phyloP scores from a whole-genome alignment of 1,140 invertebrate species.

The Drosophila setifemur region DNA sequence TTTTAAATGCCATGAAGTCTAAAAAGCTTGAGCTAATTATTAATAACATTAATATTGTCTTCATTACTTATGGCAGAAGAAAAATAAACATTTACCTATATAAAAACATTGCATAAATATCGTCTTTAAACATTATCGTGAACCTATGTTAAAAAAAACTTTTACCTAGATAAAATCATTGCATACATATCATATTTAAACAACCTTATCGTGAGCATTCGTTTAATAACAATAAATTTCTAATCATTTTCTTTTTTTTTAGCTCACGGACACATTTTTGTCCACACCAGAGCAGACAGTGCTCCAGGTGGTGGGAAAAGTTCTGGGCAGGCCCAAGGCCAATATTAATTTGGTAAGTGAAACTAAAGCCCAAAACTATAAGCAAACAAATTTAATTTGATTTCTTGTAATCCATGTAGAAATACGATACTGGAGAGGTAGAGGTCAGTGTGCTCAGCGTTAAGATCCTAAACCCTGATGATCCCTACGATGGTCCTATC shows the following conservation, averaged over 20 bases:
- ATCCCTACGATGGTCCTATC: slow-evolving; percentile 74
- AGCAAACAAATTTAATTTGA: too few species aligned
- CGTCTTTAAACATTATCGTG: too few species aligned
- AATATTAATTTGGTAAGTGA: slow-evolving; percentile 70
- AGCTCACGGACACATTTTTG: slow-evolving; percentile 71
- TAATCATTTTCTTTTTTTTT: neutral
- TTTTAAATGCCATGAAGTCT: too few species aligned
- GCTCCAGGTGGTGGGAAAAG: slow-evolving; percentile 78
- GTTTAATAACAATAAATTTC: too few species aligned
- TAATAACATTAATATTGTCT: too few species aligned
- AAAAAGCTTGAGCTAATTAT: too few species aligned
- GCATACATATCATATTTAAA: too few species aligned
- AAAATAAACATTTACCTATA: neutral
- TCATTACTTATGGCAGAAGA: too few species aligned
- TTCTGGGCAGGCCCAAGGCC: slow-evolving; percentile 72
- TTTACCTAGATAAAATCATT: too few species aligned
- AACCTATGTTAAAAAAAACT: too few species aligned
- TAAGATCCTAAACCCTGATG: slow-evolving; percentile 78
- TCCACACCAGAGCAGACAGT: slow-evolving; percentile 69
- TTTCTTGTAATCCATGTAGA: slow-evolving; percentile 38
- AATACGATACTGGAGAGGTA: slow-evolving; percentile 82
- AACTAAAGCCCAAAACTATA: neutral
- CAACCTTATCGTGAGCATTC: too few species aligned
- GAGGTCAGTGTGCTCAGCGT: slow-evolving; percentile 74
- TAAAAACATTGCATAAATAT: too few species aligned